Base-by-base conservation (phyloP, 2,888 invertebrate species). In the Melinaea marsaeus region DNA sequence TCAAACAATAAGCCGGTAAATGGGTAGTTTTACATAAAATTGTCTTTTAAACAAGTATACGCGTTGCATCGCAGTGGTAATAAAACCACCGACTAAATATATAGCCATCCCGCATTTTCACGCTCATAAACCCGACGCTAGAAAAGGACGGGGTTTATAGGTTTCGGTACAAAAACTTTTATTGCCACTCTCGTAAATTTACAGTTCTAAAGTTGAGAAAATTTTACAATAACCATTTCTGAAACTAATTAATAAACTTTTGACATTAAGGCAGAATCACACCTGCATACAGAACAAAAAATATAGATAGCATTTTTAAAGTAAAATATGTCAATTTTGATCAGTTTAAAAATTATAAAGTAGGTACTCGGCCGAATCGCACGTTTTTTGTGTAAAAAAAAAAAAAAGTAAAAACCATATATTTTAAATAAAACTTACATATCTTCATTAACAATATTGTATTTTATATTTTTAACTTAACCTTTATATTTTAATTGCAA, bases 131-230 rank as follows among this genome's bases (percentile, higher is more conserved):
- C 80, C 72, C 80, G 72, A 69, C 74, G 79, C 66, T 66, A 78
- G 85, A 86, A 79, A 80, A 84, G 79, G 88, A 88, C 74, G 76
- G 79, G 74, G 69, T 89, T 89, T 88, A 88, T 84, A 78, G 80
- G 79, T 69, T 75, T 73, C 76, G 81, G 77, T 86, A 87, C 88
- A 89, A 89, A 90, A 88, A 87, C 79, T 88, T 89, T 89, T 87
- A 88, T 84, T 83, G 82, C 85, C 55, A 83, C 77, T 82, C 83
- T 87, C 88, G 87, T 89, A 89, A 88, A 89, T 86, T 79, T 79
- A 85, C 83, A 83, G 81, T 82, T 82, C 84, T 83, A 77, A 75
- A 75, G 78, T 75, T 72, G 75, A 68, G 77, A 76, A 76, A 81
- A 81, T 76, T 75, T 80, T 79, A 71, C 74, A 75, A 75, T 67